Base-by-base conservation (phyloP, 2,888 invertebrate species). In the Coelopa pilipes region DNA sequence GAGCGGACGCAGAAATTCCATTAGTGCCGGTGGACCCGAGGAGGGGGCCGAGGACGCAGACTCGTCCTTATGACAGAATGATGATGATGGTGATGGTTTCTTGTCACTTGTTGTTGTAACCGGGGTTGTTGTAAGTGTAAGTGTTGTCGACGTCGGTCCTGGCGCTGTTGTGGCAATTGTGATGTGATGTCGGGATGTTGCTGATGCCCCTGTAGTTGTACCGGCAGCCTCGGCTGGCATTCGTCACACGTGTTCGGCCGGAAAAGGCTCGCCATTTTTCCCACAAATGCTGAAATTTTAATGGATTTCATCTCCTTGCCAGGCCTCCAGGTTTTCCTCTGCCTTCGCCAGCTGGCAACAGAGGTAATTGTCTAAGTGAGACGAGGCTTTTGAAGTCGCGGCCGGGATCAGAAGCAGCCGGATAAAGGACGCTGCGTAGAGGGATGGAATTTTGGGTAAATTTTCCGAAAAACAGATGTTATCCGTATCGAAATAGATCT, bases 1-100 rank as follows among this genome's bases (percentile, higher is more conserved):
- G 24, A 66, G 59, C 74, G 78, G 76, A 83, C 79, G 81, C 82
- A 79, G 77, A 82, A 82, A 82, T 84, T 81, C 83, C 84, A 84
- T 83, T 82, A 84, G 80, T 75, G 76, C 49, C 49, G 76, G 66
- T 15, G 0, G 19, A 19, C 53, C 24, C 24, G 21, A 46, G 49
- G 11, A n/a, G 15, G 24, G 15, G 19, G n/a, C 46, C 15, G 34
- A n/a, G n/a, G 17, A 50, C 9, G 21, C 34, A 13, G 34, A n/a
- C 21, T 50, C 12, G 50, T 15, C 50, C 60, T 47, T 65, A 65
- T 65, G 65, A 65, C 65, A 65, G 45, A 65, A 65, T 65, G 65
- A 60, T 60, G 60, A 60, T 60, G 24, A 60, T 60, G 53, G 17
- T 65, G 46, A 46, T 45, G 46, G 13, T 13, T 46, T 65, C 12